These are phyloP conservation scores for Drosophila helvetica DNA, from an alignment of 2,888 invertebrate genomes.

Conservation along the genomic window DNA sequence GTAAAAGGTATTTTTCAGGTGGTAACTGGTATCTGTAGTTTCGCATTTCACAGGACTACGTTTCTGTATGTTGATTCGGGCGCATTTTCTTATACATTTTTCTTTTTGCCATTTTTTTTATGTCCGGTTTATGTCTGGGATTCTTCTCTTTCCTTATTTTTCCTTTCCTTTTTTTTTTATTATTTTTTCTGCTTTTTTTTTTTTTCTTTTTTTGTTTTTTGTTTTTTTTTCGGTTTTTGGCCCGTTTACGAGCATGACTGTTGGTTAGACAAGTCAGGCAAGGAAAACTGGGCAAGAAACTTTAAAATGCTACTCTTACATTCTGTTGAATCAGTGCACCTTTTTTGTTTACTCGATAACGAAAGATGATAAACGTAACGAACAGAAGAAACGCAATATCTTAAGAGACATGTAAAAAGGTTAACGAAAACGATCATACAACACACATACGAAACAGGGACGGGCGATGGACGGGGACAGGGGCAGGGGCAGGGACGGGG, in stretches of 20 bases:
- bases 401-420: constrained; percentile 14
- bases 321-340: constrained; percentile 83
- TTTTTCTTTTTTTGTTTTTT: constrained; percentile 53
- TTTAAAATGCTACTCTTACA: constrained; percentile 83
- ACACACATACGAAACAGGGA: constrained; percentile 29
- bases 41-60: constrained; percentile 47
- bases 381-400: constrained; percentile 32
- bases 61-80: constrained; percentile 44
- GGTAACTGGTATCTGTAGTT: constrained; percentile 53
- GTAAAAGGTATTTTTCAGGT: constrained; percentile 39
- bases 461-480: constrained; percentile 1
- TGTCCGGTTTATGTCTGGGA: constrained; percentile 43
- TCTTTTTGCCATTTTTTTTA: constrained; percentile 31
- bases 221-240: constrained; percentile 60
- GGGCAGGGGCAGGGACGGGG: neutral
- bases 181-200: constrained; percentile 46
- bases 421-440: constrained; percentile 37
- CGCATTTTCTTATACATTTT: constrained; percentile 36
- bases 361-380: constrained; percentile 48
- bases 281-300: constrained; percentile 81
- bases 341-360: constrained; percentile 61
- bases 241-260: constrained; percentile 82
- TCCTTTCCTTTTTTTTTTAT: constrained; percentile 14
- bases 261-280: constrained; percentile 77
- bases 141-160: constrained; percentile 21